Evolutionary conservation across 2,888 invertebrate genomes (phyloP).

Genomic region (Anodontia alba): DNA sequence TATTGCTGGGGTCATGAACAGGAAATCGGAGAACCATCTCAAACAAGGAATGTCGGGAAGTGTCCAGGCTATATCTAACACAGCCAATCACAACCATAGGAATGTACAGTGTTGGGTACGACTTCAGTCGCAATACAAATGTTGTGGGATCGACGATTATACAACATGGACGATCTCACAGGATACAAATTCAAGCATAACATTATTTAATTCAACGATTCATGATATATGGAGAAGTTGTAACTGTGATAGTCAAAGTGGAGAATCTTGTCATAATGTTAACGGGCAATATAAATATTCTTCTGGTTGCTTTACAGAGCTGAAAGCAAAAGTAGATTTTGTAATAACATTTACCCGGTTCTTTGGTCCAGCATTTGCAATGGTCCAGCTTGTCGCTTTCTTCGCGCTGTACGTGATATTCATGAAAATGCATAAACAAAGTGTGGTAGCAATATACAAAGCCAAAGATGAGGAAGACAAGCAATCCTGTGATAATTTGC

Average conservation of each 20-base stretch:
- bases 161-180: background rate
- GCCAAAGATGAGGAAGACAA: background rate
- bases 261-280: background rate
- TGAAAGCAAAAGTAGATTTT: background rate
- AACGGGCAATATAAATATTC: background rate
- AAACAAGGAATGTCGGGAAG: slow-evolving; percentile 9
- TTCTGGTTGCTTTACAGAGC: background rate
- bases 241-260: background rate
- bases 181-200: background rate
- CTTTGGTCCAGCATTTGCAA: background rate
- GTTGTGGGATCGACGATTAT: background rate
- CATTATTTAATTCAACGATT: background rate
- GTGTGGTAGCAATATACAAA: background rate
- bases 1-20: background rate
- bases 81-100: background rate
- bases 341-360: slow-evolving; percentile 3
- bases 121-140: background rate
- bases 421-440: background rate
- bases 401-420: background rate
- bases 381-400: background rate
- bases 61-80: background rate
- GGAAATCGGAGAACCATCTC: background rate
- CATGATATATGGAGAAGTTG: background rate
- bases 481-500: background rate
- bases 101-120: background rate